Evolutionary conservation across 2,888 invertebrate genomes (phyloP), one percentile per base, ranked within the genome.

Genomic region (Ametastegia equiseti): DNA sequence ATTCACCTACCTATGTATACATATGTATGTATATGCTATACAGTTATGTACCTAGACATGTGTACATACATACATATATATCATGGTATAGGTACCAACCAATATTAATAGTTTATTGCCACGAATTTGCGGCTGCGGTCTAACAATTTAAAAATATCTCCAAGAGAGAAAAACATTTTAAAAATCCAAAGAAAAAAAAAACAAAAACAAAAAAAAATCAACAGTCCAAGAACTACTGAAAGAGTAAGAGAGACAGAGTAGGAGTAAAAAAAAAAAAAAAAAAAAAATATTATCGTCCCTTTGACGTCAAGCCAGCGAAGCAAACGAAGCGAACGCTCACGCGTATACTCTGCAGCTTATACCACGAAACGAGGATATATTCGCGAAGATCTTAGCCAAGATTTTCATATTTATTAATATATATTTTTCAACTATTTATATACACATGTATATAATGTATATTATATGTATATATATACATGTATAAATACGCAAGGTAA

Each of bases 81-180:
- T 15, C n/a, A n/a, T n/a, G n/a, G 30, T 65, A 65, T 33, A 36
- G n/a, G n/a, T 65, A 15, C 63, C 39, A 67, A 15, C 63, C 39
- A 67, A 67, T 67, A 67, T 67, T 67, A 67, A 67, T 67, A 67
- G 67, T 67, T 67, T 42, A 67, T 67, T 23, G 39, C 23, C 39
- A 42, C 23, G 67, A n/a, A 36, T 67, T 67, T 39, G 67, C 39
- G 27, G 67, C 30, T 13, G n/a, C 19, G 2, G 71, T 47, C 54
- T 54, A 39, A 19, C 71, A 47, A 71, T 27, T 71, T 71, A 71
- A 71, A 71, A 71, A 71, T 71, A 71, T 45, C 60, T 30, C 9
- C 0, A 15, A 60, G 11, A 27, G 19, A 42, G 15, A 63, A 13
- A 9, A 63, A 50, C 11, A n/a, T n/a, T n/a, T n/a, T n/a, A 33